Base-by-base conservation (phyloP, 1,140 invertebrate genomes). In the Harpegnathos saltator region DNA sequence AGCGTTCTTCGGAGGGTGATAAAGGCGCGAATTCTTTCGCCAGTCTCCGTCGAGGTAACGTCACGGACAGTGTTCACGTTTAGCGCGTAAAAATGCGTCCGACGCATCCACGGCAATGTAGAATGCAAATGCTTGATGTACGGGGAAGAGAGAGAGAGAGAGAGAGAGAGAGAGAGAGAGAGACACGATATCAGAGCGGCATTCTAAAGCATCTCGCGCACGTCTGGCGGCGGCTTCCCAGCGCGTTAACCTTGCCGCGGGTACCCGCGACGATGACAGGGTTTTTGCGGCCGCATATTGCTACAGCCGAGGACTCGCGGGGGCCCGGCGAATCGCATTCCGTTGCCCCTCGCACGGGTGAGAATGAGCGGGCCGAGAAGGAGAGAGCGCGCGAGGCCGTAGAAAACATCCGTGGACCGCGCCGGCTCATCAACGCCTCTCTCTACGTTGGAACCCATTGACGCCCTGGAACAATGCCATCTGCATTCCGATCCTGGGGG, bases 371-470 rank as follows among this genome's bases (percentile, higher is more conserved):
- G 85, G 84, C 26, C 14, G 59, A 5, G 24, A 56, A 19, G 19
- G 65, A 58, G 66, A 56, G 72, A 17, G 75, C 66, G 68, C 77
- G 80, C 72, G 83, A 84, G 62, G 81, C 68, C 84, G 77, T 90
- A 91, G 91, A 91, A 93, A 92, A 93, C 91, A 94, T 93, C 86
- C 87, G 80, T 82, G 92, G 91, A 92, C 83, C 90, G 93, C 89
- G 89, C 86, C 71, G 88, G 81, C 92, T 93, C 92, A 93, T 94
- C 91, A 93, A 93, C 92, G 91, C 93, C 93, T 92, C 63, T 80
- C 71, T 83, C 83, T 85, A 66, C 86, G 77, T 56, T 85, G 83
- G 87, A 89, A 89, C 82, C 84, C 85, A 88, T 91, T 89, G 89
- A 85, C 89, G 89, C 86, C 90, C 84, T 86, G 82, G 86, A 87